Conservation (phyloP, 1,140 invertebrate genomes). For the Drosophila simulans region DNA sequence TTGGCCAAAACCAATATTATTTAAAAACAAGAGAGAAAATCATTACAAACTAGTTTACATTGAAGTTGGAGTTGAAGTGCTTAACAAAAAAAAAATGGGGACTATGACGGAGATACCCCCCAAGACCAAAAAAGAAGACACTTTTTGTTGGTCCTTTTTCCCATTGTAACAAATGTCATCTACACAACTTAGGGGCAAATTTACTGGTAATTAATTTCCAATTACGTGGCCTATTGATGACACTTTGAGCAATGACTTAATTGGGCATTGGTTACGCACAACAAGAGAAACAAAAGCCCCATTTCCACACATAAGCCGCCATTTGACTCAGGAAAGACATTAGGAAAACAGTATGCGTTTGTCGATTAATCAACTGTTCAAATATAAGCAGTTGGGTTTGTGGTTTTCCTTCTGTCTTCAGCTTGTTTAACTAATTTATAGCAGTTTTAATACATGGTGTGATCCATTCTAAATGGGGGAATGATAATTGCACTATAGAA, state of each 20-base stretch:
- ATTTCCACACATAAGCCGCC: constrained; percentile 6
- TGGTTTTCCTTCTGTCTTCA: constrained; percentile 2
- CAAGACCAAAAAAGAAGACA: constrained; percentile 18
- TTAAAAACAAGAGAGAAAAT: background rate
- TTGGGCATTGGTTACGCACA: constrained; percentile 64
- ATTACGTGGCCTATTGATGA: constrained; percentile 70
- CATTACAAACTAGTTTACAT: no score
- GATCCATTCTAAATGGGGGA: constrained; percentile 19
- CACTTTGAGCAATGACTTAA: constrained; percentile 75
- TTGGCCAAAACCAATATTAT: background rate
- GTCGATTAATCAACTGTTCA: constrained; percentile 78
- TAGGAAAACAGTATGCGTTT: constrained; percentile 73
- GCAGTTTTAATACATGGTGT: constrained; percentile 59
- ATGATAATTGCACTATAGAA: constrained; percentile 81
- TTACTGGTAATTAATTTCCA: constrained; percentile 74
- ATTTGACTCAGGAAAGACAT: constrained; percentile 48
- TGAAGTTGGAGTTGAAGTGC: no score
- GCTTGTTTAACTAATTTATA: constrained; percentile 72
- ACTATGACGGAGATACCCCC: background rate
- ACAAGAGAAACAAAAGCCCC: constrained; percentile 15
- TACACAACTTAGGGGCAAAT: constrained; percentile 40
- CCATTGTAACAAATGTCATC: constrained; percentile 33
- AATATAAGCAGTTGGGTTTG: constrained; percentile 51
- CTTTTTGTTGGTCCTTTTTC: constrained; percentile 17
- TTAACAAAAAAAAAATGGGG: no score